Evolutionary conservation across 2,888 invertebrate genomes (phyloP), one percentile per base, ranked within the genome.

Genomic region (Iphiclides podalirius): DNA sequence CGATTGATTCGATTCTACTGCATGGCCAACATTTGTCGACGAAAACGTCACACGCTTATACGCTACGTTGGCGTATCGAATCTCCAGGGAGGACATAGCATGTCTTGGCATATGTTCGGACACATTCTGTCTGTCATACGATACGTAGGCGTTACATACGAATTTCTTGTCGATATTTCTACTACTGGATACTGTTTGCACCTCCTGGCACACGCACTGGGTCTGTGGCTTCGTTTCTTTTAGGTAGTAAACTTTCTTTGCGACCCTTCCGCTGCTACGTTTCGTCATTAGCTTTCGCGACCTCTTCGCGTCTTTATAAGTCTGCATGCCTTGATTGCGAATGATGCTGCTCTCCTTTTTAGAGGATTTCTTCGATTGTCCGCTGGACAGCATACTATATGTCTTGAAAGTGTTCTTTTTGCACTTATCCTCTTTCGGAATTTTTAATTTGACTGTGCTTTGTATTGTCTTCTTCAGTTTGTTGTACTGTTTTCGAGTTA

Each of bases 401-500:
- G 49, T 15, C 28, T 50, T 44, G 35, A 20, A 45, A 12, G 31
- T 26, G 12, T 50, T 44, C n/a, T 39, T 47, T 53, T 67, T 69
- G n/a, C 51, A 41, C 47, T 60, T 65, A 12, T 56, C 63, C 1
- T 49, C 48, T 35, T 44, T 49, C 8, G 13, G 26, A 54, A 54
- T 57, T 45, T 52, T 54, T 45, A 42, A 40, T 36, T 50, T 50
- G 11, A 54, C 50, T 50, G 59, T 67, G 50, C 57, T 69, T 52
- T 73, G 70, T 41, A 83, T 75, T 1, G 69, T 72, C 60, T 58
- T 74, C 54, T 74, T 84, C 2, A 86, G 68, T 68, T 75, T 82
- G 1, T 69, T 59, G 36, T 83, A 84, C 61, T 86, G 86, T 56
- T 72, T 72, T 15, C 68, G 64, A 1, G 83, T 67, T 11, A 84